Conservation (phyloP, 2,888 invertebrate genomes). For the Cloeon dipterum region DNA sequence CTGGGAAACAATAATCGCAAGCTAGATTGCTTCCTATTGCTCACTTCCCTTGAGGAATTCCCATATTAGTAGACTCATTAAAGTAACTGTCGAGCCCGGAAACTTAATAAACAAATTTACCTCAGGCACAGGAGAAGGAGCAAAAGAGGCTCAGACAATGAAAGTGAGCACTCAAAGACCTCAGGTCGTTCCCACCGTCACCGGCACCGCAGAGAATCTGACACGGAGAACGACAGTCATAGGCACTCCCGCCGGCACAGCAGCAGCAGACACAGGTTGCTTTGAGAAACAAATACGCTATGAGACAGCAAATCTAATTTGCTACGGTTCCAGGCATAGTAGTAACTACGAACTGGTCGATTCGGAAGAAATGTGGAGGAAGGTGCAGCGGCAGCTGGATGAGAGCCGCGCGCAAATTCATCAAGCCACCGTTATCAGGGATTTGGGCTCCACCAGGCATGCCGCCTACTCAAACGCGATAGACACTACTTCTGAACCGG, state of each 20-base stretch:
- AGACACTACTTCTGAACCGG: conserved; percentile 22
- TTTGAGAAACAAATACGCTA: too few species aligned
- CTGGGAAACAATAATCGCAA: background rate
- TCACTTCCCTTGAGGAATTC: background rate
- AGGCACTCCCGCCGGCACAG: conserved; percentile 13
- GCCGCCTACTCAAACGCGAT: conserved; percentile 19
- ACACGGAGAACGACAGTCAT: conserved; percentile 44
- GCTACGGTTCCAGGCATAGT: conserved; percentile 9
- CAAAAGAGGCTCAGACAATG: conserved; percentile 65
- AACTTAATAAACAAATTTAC: background rate
- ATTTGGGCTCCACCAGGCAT: conserved; percentile 19
- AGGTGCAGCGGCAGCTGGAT: conserved; percentile 55
- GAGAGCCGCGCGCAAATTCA: conserved; percentile 26
- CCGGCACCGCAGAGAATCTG: conserved; percentile 42
- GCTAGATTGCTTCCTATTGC: background rate
- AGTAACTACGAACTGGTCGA: conserved; percentile 49
- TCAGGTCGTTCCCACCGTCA: conserved; percentile 59
- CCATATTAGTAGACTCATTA: background rate
- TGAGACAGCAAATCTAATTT: too few species aligned
- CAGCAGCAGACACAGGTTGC: conserved; percentile 12
- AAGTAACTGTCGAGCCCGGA: background rate
- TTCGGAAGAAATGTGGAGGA: conserved; percentile 73
- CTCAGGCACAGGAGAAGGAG: conserved; percentile 49
- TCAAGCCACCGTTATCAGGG: conserved; percentile 44
- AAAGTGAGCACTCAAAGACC: conserved; percentile 69